Conservation (phyloP, 1,140 invertebrate genomes). For the Trachymyrmex cornetzi region DNA sequence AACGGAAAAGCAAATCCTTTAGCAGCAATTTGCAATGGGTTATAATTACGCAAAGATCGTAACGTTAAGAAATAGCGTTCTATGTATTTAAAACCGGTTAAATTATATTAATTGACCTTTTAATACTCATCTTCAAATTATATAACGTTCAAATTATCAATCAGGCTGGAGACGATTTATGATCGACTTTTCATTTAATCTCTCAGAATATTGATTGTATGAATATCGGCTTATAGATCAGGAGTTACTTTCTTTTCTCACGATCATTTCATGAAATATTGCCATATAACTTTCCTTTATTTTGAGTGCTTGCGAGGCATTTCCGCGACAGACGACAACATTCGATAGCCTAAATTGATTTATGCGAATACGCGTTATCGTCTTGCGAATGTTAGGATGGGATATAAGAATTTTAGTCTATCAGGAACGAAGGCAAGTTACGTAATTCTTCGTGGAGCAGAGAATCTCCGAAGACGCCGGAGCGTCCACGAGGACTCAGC, state of each 20-base stretch:
- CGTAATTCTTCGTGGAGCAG: constrained; percentile 72
- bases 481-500: constrained; percentile 68
- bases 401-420: neutral
- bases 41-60: constrained; percentile 27
- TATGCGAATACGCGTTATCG: neutral
- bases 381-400: constrained; percentile 3
- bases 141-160: constrained; percentile 10
- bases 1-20: neutral
- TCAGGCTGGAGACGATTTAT: constrained; percentile 3
- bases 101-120: constrained; percentile 3
- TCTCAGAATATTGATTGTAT: neutral
- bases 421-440: constrained; percentile 69
- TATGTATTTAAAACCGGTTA: neutral
- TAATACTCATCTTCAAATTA: constrained; percentile 14
- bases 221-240: neutral
- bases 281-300: neutral
- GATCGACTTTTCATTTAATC: constrained; percentile 22
- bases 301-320: neutral
- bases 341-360: constrained; percentile 22
- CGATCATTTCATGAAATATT: constrained; percentile 1
- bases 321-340: neutral
- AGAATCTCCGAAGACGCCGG: constrained; percentile 65
- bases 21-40: neutral
- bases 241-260: constrained; percentile 15
- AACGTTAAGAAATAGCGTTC: neutral